Evolutionary conservation across 1,140 invertebrate genomes (phyloP).

Genomic region (Leucophenga varia): DNA sequence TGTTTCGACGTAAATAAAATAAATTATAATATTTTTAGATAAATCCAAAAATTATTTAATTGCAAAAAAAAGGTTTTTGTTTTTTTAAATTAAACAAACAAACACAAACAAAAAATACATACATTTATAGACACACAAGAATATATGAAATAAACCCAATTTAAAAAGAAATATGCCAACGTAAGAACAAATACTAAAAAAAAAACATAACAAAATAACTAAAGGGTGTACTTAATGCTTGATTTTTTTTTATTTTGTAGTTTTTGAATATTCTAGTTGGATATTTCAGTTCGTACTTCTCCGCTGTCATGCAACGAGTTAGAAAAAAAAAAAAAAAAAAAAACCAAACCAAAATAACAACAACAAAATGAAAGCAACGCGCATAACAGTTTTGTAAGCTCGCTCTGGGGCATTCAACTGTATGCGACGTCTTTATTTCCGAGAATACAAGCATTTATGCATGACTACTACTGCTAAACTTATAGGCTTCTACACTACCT

Average conservation of each 20-base stretch:
- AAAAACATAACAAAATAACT: constrained; percentile 41
- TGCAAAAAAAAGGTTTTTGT: too few relatives aligned
- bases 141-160: constrained; percentile 48
- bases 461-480: too few relatives aligned
- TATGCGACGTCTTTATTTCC: constrained; percentile 49
- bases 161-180: background rate
- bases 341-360: too few relatives aligned
- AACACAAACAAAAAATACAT: too few relatives aligned
- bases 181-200: background rate
- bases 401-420: constrained; percentile 49
- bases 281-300: constrained; percentile 32
- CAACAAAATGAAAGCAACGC: too few relatives aligned
- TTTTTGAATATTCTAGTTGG: constrained; percentile 22
- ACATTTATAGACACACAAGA: too few relatives aligned
- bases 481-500: too few relatives aligned
- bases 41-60: too few relatives aligned
- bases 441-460: constrained; percentile 18
- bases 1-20: too few relatives aligned
- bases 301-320: constrained; percentile 26
- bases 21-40: too few relatives aligned
- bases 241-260: constrained; percentile 27
- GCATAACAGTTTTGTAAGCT: constrained; percentile 54
- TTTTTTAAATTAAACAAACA: too few relatives aligned
- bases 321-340: too few relatives aligned
- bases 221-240: constrained; percentile 45